phyloP scores from a whole-genome alignment of 2,113 vertebrate species.

The Rhinolophus sinicus region DNA sequence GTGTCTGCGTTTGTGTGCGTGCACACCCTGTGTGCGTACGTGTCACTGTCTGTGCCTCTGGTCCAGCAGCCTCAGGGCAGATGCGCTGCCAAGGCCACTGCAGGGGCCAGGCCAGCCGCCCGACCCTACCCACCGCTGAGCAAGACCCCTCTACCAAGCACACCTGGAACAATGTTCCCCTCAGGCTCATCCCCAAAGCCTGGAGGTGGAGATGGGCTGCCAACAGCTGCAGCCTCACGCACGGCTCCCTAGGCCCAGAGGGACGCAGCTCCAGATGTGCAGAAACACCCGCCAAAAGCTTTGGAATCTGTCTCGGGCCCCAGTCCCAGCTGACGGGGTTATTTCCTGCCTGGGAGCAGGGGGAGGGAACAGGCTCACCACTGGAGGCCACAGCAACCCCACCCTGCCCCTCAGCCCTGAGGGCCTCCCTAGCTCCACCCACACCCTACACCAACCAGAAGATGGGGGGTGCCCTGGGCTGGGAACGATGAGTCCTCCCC shows the following conservation, averaged over 20 bases:
- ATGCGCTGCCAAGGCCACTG: not conserved
- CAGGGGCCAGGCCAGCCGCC: not conserved
- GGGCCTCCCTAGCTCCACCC: not conserved
- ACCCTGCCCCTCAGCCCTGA: not conserved
- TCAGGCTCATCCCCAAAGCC: not conserved
- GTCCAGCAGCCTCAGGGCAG: not conserved
- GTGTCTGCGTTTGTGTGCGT: fast-evolving
- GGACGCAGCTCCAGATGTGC: conserved; percentile 53
- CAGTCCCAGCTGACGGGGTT: not conserved
- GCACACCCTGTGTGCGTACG: not conserved
- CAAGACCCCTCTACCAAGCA: not conserved
- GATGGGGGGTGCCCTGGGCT: not conserved
- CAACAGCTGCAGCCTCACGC: not conserved
- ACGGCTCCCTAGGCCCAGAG: not conserved
- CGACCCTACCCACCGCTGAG: not conserved
- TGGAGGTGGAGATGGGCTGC: not conserved
- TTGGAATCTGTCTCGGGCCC: conserved; percentile 22
- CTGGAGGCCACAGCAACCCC: not conserved
- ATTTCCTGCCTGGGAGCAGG: conserved; percentile 42
- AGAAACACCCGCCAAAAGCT: conserved; percentile 29
- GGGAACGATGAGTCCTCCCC: not conserved
- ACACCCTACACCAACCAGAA: not conserved
- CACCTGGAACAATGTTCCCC: not conserved
- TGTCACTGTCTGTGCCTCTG: not conserved
- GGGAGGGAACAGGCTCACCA: not conserved